phyloP scores from a whole-genome alignment of 2,888 invertebrate species.

The Magallana nippona region DNA sequence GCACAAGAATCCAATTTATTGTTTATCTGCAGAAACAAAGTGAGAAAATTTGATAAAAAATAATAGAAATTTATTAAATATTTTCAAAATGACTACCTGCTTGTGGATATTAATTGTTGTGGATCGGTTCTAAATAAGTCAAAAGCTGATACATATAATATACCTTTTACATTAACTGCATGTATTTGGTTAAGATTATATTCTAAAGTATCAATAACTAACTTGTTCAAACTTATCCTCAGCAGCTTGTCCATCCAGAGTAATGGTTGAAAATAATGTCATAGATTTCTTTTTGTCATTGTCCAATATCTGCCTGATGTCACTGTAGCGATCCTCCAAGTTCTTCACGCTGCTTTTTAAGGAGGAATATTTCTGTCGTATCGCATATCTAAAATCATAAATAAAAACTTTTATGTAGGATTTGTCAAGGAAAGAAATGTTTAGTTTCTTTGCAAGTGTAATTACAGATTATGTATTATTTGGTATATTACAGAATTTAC shows the following conservation, averaged over 20 bases:
- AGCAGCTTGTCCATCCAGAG: slow-evolving; percentile 28
- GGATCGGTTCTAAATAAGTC: too few species aligned
- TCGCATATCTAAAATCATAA: background rate
- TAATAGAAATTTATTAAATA: too few species aligned
- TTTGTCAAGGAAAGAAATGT: too few species aligned
- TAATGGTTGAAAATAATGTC: slow-evolving; percentile 35
- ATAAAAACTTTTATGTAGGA: too few species aligned
- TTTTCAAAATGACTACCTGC: too few species aligned
- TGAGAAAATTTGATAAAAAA: background rate
- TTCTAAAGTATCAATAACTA: background rate
- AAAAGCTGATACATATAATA: too few species aligned
- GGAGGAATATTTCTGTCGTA: background rate
- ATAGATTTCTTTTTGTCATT: slow-evolving; percentile 22
- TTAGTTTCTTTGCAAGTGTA: too few species aligned
- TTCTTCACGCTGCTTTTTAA: background rate
- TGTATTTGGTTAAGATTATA: too few species aligned
- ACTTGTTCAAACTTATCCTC: slow-evolving; percentile 33
- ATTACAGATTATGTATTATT: too few species aligned
- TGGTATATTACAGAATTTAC: too few species aligned
- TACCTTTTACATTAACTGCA: too few species aligned
- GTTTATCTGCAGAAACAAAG: slow-evolving; percentile 18
- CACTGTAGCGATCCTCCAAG: background rate
- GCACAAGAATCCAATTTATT: slow-evolving; percentile 26
- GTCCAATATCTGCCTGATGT: background rate
- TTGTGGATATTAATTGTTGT: too few species aligned